A percentile compares a stretch with the other conserved stretches of the same genome.
Conservation (phyloP, 2,888 invertebrate species). For the Hypomecis punctinalis region DNA sequence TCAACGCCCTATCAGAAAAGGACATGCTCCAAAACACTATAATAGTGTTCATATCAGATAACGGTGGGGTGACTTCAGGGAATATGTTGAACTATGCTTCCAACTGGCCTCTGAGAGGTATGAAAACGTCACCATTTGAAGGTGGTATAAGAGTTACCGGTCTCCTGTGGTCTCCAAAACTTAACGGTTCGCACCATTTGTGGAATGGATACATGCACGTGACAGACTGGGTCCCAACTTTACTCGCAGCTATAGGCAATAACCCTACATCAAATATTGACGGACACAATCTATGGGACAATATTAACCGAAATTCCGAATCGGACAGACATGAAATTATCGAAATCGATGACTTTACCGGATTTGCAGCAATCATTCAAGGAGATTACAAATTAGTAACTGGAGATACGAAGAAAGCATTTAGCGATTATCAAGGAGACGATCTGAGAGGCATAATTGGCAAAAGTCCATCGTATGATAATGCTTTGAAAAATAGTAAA, state of each 20-base stretch:
- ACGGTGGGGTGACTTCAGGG: constrained; percentile 92
- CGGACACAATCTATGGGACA: constrained; percentile 71
- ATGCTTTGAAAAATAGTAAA: constrained; percentile 56
- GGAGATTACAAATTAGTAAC: constrained; percentile 69
- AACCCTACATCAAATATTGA: constrained; percentile 60
- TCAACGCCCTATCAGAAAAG: constrained; percentile 87
- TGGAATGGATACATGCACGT: constrained; percentile 88
- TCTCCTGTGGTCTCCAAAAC: constrained; percentile 86
- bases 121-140: constrained; percentile 92
- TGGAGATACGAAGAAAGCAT: constrained; percentile 52
- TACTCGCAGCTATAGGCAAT: constrained; percentile 71
- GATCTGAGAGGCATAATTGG: constrained; percentile 63
- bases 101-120: constrained; percentile 91
- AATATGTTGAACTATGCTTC: constrained; percentile 89
- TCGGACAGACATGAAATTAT: constrained; percentile 62
- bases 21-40: constrained; percentile 92
- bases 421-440: constrained; percentile 62
- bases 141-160: constrained; percentile 92
- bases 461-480: constrained; percentile 55
- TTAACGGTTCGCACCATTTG: constrained; percentile 69
- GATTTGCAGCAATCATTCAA: constrained; percentile 60
- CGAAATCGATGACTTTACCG: constrained; percentile 70
- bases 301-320: constrained; percentile 56
- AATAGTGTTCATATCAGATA: constrained; percentile 94
- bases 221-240: constrained; percentile 93